These are phyloP conservation scores for Hoplostethus atlanticus DNA, from an alignment of 2,797 vertebrate genomes.

Conservation along the genomic window DNA sequence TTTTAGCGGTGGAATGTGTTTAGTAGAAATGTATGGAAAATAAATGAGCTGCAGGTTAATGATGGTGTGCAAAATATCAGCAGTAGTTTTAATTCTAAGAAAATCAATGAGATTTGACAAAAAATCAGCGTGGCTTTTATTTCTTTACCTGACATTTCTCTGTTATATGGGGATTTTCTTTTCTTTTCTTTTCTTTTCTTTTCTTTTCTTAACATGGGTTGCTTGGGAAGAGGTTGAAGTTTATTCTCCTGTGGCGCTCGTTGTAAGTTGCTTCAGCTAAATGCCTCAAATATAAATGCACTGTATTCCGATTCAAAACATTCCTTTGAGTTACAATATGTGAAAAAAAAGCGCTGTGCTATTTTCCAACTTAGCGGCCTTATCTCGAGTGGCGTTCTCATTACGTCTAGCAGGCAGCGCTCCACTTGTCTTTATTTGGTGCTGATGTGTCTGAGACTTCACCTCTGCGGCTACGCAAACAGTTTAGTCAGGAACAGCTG, in stretches of 20 bases:
- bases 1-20: too few species aligned
- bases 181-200: too few species aligned
- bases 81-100: too few species aligned
- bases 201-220: too few species aligned
- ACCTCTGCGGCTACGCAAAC: conserved; percentile 16
- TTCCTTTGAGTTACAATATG: conserved; percentile 4
- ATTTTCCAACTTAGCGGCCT: background rate
- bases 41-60: too few species aligned
- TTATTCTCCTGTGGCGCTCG: too few species aligned
- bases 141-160: background rate
- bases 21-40: too few species aligned
- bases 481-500: conserved; percentile 10
- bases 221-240: too few species aligned
- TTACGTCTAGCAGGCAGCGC: conserved; percentile 14
- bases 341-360: too few species aligned
- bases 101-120: too few species aligned
- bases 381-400: conserved; percentile 34
- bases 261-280: background rate
- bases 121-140: too few species aligned
- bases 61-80: too few species aligned
- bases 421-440: conserved; percentile 56
- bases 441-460: conserved; percentile 48
- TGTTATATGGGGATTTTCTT: background rate
- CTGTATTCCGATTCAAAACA: conserved; percentile 1
- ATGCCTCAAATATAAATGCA: background rate